Percentiles rank a stretch among this genome's conserved stretches.
These are phyloP conservation scores for Staurois parvus DNA, from an alignment of 2,797 vertebrate genomes.

Conservation along the genomic window DNA sequence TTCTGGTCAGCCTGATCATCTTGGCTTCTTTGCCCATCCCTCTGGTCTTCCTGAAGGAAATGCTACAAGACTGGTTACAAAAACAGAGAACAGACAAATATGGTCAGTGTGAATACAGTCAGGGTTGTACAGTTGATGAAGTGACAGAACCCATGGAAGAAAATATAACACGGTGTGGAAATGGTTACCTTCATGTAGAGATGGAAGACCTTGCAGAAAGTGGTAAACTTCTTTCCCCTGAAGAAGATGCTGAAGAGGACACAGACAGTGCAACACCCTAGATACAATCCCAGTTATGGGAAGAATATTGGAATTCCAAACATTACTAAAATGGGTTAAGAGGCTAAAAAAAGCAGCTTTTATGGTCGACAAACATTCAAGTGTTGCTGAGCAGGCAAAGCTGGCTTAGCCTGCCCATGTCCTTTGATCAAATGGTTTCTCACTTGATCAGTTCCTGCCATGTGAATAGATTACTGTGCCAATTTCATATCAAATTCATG, in stretches of 20 bases:
- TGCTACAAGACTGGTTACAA: constrained; percentile 62
- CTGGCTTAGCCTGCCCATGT: not conserved
- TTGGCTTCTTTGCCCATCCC: constrained; percentile 81
- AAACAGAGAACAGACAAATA: not conserved
- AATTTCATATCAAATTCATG: constrained; percentile 17
- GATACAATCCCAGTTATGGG: not conserved
- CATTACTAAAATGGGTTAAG: not conserved
- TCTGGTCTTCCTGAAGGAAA: constrained; percentile 68
- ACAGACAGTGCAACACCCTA: constrained; percentile 4
- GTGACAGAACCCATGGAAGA: not conserved
- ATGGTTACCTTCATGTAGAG: constrained; percentile 59
- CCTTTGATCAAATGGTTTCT: not conserved
- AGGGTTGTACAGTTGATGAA: constrained; percentile 36
- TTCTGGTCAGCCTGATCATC: constrained; percentile 73
- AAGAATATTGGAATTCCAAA: constrained; percentile 1
- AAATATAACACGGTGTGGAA: not conserved
- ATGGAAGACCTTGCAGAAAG: constrained; percentile 54
- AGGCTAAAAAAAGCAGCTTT: constrained; percentile 26
- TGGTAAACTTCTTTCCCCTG: constrained; percentile 31
- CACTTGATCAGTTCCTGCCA: not conserved
- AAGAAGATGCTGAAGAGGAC: constrained; percentile 34
- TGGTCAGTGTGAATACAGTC: constrained; percentile 48
- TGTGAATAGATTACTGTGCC: constrained; percentile 22
- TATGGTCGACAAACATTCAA: not conserved
- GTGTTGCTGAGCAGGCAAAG: constrained; percentile 20